Evolutionary conservation across 2,888 invertebrate genomes (phyloP), one percentile per base, ranked within the genome.

Genomic region (Patella ulyssiponensis): DNA sequence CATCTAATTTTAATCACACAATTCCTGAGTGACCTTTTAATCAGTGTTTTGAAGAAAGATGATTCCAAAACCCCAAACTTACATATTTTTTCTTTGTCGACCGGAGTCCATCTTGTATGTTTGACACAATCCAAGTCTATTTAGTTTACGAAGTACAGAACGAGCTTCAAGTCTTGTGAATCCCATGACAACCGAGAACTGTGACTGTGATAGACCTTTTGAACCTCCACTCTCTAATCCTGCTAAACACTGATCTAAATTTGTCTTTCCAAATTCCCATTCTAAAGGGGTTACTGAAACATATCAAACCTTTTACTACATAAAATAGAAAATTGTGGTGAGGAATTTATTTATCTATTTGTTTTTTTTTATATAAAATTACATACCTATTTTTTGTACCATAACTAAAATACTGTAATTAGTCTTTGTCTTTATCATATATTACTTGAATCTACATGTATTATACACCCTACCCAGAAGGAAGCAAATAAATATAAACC

Each of bases 141-240:
- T 33, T 53, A 86, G 72, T 69, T 77, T 75, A 27, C 79, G 80
- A n/a, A 81, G n/a, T 12, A 78, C 27, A 14, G 81, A 70, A 9
- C 84, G 86, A 82, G 86, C 83, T 69, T 89, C 88, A 12, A 91
- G 83, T 27, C 86, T 85, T 7, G 86, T 83, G 17, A 88, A 80
- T 0, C 85, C 83, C 52, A 91, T 77, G 11, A 80, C 75, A 71
- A 81, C 78, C 2, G 85, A 85, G 54, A 92, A 70, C 27, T 88
- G 84, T 9, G 77, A 84, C 85, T 93, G 93, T 77, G 93, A 93
- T 7, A 94, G 86, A 1, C 95, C 95, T 1, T 93, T 91, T 0
- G 91, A 88, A 3, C 93, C 93, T 11, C 92, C 91, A 1, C 90
- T 88, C 69, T 93, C 92, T 0, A 95, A 91, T 1, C 93, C 1